phyloP scores from a whole-genome alignment of 2,113 vertebrate species.

The Channa maculata region DNA sequence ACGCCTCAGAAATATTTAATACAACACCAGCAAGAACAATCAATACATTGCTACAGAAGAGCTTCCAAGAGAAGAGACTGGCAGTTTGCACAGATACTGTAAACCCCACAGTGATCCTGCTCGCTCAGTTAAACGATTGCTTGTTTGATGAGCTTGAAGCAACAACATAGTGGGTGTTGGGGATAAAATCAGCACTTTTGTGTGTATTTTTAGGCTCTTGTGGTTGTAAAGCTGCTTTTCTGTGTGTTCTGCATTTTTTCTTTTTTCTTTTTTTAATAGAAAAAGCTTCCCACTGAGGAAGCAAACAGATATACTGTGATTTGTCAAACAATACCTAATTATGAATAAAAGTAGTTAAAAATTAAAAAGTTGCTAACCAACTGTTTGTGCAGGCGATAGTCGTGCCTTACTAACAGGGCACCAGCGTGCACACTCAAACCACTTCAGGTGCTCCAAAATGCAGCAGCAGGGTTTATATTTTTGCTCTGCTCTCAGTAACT shows the following conservation, averaged over 20 bases:
- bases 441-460: no score
- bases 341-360: not conserved
- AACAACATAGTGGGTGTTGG: not conserved
- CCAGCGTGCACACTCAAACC: not conserved
- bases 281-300: not conserved
- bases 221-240: not conserved
- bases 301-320: not conserved
- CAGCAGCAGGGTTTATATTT: no score
- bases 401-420: not conserved
- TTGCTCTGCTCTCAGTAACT: no score
- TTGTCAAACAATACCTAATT: slow-evolving; percentile 1
- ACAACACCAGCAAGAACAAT: slow-evolving; percentile 40
- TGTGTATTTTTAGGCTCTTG: not conserved
- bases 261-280: not conserved
- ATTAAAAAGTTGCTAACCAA: no score
- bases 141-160: slow-evolving; percentile 34
- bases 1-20: slow-evolving; percentile 56
- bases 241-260: slow-evolving; percentile 10
- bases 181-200: not conserved
- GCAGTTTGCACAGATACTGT: slow-evolving; percentile 9
- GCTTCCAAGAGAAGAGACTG: slow-evolving; percentile 11
- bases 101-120: slow-evolving; percentile 8
- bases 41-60: slow-evolving; percentile 47
- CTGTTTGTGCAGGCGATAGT: no score
- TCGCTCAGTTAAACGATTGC: not conserved